phyloP scores from a whole-genome alignment of 2,888 invertebrate genomes.

The Dasypolia templi region DNA sequence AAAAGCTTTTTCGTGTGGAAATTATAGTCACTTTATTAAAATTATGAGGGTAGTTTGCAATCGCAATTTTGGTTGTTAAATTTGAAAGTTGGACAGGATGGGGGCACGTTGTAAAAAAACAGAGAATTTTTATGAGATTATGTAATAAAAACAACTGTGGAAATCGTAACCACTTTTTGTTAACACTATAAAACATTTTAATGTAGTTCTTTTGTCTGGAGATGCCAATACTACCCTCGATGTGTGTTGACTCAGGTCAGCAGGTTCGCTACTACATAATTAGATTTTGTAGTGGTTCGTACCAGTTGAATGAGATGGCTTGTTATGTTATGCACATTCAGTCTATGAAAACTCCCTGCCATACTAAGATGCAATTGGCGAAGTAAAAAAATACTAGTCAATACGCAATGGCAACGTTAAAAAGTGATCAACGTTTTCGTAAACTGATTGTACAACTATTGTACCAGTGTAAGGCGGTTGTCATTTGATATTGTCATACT shows the following conservation, averaged over 20 bases:
- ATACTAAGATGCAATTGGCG: not conserved
- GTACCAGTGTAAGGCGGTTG: conserved; percentile 38
- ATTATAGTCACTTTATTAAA: conserved; percentile 50
- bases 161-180: too few relatives aligned
- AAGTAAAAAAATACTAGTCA: not conserved
- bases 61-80: not conserved
- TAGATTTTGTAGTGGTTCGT: conserved; percentile 1
- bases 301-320: conserved; percentile 3
- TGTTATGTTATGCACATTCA: conserved; percentile 28
- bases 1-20: conserved; percentile 47
- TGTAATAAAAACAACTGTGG: not conserved
- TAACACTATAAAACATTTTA: not conserved
- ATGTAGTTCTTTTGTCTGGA: not conserved
- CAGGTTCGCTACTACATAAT: not conserved
- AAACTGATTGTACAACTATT: conserved; percentile 16
- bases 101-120: not conserved
- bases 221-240: conserved; percentile 11
- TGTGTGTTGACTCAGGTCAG: conserved; percentile 3
- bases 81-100: not conserved
- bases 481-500: conserved; percentile 49
- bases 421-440: conserved; percentile 8
- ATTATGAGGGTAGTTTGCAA: conserved; percentile 15
- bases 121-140: not conserved
- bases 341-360: conserved; percentile 10
- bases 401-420: not conserved